Evolutionary conservation across 2,888 invertebrate species (phyloP).

Genomic region (Drosophila siamana): DNA sequence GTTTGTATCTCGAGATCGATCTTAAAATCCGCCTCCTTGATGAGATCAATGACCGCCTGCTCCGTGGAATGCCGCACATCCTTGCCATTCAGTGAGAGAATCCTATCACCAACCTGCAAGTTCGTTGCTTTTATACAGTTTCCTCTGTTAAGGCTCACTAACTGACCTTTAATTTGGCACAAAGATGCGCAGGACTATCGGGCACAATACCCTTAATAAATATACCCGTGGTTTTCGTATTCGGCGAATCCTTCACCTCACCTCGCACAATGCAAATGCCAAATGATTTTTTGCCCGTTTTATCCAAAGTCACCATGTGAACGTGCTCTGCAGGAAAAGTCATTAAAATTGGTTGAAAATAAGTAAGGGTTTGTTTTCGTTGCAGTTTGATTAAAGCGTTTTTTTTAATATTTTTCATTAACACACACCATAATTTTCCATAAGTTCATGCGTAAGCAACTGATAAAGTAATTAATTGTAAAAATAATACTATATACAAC

Average conservation of each 20-base stretch:
- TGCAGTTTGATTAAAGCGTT: too few species aligned
- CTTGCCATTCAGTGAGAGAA: slow-evolving; percentile 93
- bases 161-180: slow-evolving; percentile 92
- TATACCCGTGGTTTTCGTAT: slow-evolving; percentile 93
- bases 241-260: slow-evolving; percentile 89
- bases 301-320: slow-evolving; percentile 82
- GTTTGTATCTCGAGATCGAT: slow-evolving; percentile 96
- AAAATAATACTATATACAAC: neutral
- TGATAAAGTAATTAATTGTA: neutral
- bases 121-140: neutral
- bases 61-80: slow-evolving; percentile 96
- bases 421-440: neutral
- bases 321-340: slow-evolving; percentile 67
- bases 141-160: neutral
- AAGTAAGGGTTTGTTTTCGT: too few species aligned
- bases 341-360: too few species aligned
- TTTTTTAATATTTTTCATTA: neutral
- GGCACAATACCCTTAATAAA: slow-evolving; percentile 98
- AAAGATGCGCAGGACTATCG: slow-evolving; percentile 96
- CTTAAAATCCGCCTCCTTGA: slow-evolving; percentile 94
- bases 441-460: neutral
- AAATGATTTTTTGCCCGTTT: slow-evolving; percentile 88
- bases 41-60: slow-evolving; percentile 97
- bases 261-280: slow-evolving; percentile 99
- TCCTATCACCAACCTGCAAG: slow-evolving; percentile 84